These are phyloP conservation scores for Etheostoma perlongum DNA, from an alignment of 2,797 vertebrate species.

Conservation along the genomic window DNA sequence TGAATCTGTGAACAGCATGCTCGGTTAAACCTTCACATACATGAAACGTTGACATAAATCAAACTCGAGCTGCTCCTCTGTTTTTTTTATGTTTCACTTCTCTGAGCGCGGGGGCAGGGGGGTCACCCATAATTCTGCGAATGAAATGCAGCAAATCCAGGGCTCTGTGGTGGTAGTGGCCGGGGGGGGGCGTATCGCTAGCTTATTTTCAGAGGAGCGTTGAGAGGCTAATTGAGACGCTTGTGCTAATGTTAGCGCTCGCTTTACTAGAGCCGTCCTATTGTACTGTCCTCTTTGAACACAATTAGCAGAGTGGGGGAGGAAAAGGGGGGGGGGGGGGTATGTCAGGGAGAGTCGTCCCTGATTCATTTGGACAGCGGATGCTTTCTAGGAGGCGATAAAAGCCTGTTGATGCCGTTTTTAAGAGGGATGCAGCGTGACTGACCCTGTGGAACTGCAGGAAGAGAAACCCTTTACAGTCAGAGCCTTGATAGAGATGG, in stretches of 20 bases:
- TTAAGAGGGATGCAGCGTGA: constrained; percentile 16
- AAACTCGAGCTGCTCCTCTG: constrained; percentile 40
- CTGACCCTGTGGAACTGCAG: constrained; percentile 29
- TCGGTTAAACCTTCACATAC: constrained; percentile 57
- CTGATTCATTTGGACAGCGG: constrained; percentile 51
- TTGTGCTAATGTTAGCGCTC: constrained; percentile 68
- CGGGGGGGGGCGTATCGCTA: constrained; percentile 63
- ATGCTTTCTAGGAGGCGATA: constrained; percentile 52
- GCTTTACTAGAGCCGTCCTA: constrained; percentile 40
- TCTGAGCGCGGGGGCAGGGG: constrained; percentile 17
- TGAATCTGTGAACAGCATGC: constrained; percentile 51
- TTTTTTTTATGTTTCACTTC: constrained; percentile 52
- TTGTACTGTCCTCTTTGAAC: constrained; percentile 32
- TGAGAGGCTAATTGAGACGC: constrained; percentile 59
- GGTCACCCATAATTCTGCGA: constrained; percentile 66
- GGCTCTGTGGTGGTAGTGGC: constrained; percentile 49
- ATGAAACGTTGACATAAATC: constrained; percentile 70
- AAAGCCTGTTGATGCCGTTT: constrained; percentile 55
- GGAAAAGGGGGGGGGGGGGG: neutral
- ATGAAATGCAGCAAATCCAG: constrained; percentile 61
- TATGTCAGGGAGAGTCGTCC: constrained; percentile 26
- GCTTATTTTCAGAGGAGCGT: constrained; percentile 78
- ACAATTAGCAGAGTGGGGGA: constrained; percentile 21
- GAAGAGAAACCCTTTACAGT: constrained; percentile 31
- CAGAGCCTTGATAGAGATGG: constrained; percentile 6